These are phyloP conservation scores for Rhagoletis pomonella DNA, from an alignment of 1,140 invertebrate species.

Conservation along the genomic window DNA sequence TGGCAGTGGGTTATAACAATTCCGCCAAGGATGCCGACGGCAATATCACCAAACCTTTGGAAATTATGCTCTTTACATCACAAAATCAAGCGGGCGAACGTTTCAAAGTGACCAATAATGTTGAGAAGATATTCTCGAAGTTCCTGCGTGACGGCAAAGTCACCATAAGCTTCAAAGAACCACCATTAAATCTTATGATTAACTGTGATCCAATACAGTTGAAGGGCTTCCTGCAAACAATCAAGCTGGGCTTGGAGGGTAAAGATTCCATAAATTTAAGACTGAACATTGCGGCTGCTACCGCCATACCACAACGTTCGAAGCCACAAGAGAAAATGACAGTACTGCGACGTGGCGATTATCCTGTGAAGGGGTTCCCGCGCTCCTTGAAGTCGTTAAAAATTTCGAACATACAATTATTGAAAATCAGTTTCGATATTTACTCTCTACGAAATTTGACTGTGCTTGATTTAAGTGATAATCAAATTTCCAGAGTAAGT, in stretches of 20 bases:
- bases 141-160: constrained; percentile 84
- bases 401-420: constrained; percentile 78
- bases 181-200: constrained; percentile 82
- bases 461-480: constrained; percentile 85
- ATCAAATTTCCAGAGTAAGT: constrained; percentile 79
- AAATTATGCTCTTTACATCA: constrained; percentile 80
- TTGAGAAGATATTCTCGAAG: constrained; percentile 81
- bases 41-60: constrained; percentile 73
- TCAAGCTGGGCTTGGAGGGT: constrained; percentile 79
- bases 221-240: constrained; percentile 80
- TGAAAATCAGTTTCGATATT: constrained; percentile 81
- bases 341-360: constrained; percentile 79
- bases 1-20: constrained; percentile 79
- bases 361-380: constrained; percentile 82
- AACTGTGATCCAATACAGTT: constrained; percentile 80
- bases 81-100: constrained; percentile 80
- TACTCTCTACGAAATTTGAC: constrained; percentile 79
- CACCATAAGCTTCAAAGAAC: constrained; percentile 82
- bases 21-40: constrained; percentile 63
- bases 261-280: constrained; percentile 77
- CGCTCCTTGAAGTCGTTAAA: constrained; percentile 69
- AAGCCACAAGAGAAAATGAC: constrained; percentile 77
- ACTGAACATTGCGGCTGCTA: constrained; percentile 75
- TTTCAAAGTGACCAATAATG: constrained; percentile 80
- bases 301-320: constrained; percentile 73